A percentile compares a stretch with the other conserved stretches of the same genome.
Evolutionary conservation across 1,140 invertebrate species (phyloP).

Genomic region (Drosophila lini): DNA sequence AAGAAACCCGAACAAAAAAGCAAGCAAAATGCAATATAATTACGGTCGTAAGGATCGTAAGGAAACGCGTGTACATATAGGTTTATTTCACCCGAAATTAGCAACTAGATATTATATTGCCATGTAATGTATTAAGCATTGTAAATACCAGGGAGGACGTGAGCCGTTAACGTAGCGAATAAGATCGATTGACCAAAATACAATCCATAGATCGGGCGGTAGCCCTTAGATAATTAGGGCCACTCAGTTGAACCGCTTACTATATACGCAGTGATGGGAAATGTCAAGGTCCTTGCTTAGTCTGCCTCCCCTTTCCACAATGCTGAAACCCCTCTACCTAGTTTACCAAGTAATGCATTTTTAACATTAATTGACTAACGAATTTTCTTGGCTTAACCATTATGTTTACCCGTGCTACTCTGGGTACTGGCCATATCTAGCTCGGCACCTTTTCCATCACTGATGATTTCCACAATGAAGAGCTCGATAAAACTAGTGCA

Average conservation of each 20-base stretch:
- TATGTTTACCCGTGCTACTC: not conserved
- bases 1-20: slow-evolving; percentile 41
- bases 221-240: slow-evolving; percentile 22
- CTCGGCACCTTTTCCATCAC: slow-evolving; percentile 10
- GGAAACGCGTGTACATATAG: slow-evolving; percentile 10
- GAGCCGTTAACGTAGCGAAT: slow-evolving; percentile 19
- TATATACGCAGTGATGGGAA: slow-evolving; percentile 23
- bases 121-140: slow-evolving; percentile 55
- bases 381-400: slow-evolving; percentile 8
- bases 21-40: slow-evolving; percentile 5
- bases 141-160: slow-evolving; percentile 41
- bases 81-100: slow-evolving; percentile 31
- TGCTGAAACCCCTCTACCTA: slow-evolving; percentile 4
- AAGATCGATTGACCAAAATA: slow-evolving; percentile 43
- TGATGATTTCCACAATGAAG: slow-evolving; percentile 19
- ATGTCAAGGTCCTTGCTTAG: slow-evolving; percentile 3
- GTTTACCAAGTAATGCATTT: slow-evolving; percentile 17
- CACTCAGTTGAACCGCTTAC: slow-evolving; percentile 18
- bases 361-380: slow-evolving; percentile 13
- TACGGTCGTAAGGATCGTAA: not conserved
- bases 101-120: slow-evolving; percentile 42
- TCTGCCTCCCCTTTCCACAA: slow-evolving; percentile 4
- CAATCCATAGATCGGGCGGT: slow-evolving; percentile 41
- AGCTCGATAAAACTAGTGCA: slow-evolving; percentile 59
- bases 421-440: not conserved